Base-by-base conservation (phyloP, 2,888 invertebrate genomes). In the Brachyptera putata region DNA sequence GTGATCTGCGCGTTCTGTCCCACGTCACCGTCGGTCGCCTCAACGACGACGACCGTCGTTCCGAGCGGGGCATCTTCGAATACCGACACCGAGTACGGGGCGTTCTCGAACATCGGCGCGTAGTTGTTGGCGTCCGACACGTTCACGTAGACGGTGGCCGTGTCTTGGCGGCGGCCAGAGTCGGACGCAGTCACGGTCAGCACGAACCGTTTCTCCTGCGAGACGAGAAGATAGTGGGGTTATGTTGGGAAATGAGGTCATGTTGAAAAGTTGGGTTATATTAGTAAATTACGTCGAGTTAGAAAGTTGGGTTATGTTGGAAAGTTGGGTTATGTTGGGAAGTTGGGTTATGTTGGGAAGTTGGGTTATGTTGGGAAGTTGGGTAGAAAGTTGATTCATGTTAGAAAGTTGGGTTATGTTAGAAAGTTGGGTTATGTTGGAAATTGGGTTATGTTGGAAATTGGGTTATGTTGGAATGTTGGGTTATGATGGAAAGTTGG, bases 121-220 rank as follows among this genome's bases (percentile, higher is more conserved):
- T 89, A 92, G 70, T 95, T 95, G 74, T 97, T 97, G 0, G 95
- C 95, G 75, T 96, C 96, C 0, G 93, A 89, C 0, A 99, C 85
- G 71, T 95, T 94, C 2, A 98, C 89, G 70, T 92, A 89, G 13
- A 97, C 90, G 57, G 91, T 87, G 0, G 95, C 91, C 0, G 90
- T 89, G 68, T 95, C 96, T 1, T 85, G 87, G 49, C 92, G 78
- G 0, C 93, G 92, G 0, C 94, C 95, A 0, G 91, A 86, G 73
- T 97, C 97, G 0, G 92, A 87, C 0, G 95, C 96, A 0, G 89
- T 88, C 0, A 91, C 84, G 0, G 90, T 91, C n/a, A 93, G 77
- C 0, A 93, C 84, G 70, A 92, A 95, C 59, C 91, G 80, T 63
- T 90, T 85, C 68, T 95, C 95, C 34, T 63, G 53, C 4, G 7